Percentiles rank a stretch among this genome's conserved stretches.
Evolutionary conservation across 2,113 vertebrate genomes (phyloP).

Genomic region (Nothobranchius furzeri): DNA sequence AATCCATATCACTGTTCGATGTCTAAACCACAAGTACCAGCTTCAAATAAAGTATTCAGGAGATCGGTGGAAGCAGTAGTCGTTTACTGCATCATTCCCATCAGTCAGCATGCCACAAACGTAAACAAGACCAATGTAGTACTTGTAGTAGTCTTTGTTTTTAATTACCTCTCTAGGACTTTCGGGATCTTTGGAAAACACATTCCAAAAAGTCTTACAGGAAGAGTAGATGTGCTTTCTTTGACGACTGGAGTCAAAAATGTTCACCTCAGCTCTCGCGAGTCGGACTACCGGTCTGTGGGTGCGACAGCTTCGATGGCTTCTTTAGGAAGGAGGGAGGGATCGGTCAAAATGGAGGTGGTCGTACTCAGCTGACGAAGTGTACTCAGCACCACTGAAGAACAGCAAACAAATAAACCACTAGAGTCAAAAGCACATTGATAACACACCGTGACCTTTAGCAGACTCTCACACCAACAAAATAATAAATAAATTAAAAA

Average conservation of each 20-base stretch:
- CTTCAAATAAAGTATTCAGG: conserved; percentile 6
- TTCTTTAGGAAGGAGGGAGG: conserved; percentile 85
- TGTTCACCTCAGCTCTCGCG: conserved; percentile 10
- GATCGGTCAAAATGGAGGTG: conserved; percentile 90
- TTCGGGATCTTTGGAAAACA: conserved; percentile 23
- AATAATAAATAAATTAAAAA: too few relatives aligned
- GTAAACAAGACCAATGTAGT: background rate
- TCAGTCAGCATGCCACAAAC: background rate
- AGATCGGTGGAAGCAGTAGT: conserved; percentile 7
- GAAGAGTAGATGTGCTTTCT: background rate
- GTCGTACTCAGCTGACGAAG: conserved; percentile 89
- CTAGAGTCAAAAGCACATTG: conserved; percentile 2
- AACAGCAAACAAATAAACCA: conserved; percentile 20
- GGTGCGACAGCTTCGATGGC: conserved; percentile 80
- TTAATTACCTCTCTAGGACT: conserved; percentile 4
- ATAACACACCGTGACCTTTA: background rate
- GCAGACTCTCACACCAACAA: too few relatives aligned
- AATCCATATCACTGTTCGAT: too few relatives aligned
- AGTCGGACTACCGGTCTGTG: conserved; percentile 69
- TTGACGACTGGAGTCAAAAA: background rate
- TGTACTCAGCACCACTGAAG: conserved; percentile 87
- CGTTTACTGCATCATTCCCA: background rate
- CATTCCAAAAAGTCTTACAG: conserved; percentile 11
- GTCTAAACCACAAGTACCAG: conserved; percentile 23
- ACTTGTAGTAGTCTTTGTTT: background rate